These are phyloP conservation scores for Oncorhynchus gorbuscha DNA, from an alignment of 2,113 vertebrate genomes.

Conservation along the genomic window DNA sequence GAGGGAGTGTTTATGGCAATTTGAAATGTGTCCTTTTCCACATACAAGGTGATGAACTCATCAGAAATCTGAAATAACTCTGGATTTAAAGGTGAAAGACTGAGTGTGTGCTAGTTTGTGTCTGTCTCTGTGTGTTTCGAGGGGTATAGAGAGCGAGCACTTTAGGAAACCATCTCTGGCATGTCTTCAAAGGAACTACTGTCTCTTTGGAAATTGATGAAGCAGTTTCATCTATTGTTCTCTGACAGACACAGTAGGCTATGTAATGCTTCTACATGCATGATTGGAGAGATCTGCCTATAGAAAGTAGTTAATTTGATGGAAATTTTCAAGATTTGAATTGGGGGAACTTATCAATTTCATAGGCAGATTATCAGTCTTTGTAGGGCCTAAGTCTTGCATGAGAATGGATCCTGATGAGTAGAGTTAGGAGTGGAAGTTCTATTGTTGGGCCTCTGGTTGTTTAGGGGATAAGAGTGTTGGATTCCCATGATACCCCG, in stretches of 20 bases:
- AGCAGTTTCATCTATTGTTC: constrained; percentile 14
- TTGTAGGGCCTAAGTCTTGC: neutral
- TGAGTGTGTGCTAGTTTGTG: neutral
- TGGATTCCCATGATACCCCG: neutral
- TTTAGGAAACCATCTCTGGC: neutral
- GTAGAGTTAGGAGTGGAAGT: neutral
- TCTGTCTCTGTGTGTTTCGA: neutral
- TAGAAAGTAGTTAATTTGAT: constrained; percentile 1
- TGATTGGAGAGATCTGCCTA: neutral
- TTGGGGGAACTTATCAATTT: neutral
- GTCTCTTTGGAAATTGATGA: constrained; percentile 2
- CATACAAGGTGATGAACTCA: constrained; percentile 48
- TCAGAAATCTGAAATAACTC: constrained; percentile 33
- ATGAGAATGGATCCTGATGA: neutral
- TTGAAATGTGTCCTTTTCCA: constrained; percentile 27
- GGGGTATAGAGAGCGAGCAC: neutral
- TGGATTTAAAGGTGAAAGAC: neutral
- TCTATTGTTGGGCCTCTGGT: neutral
- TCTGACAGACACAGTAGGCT: neutral
- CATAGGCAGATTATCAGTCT: neutral
- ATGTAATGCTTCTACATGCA: neutral
- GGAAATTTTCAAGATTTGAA: neutral
- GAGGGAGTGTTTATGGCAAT: constrained; percentile 44
- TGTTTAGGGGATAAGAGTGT: constrained; percentile 2
- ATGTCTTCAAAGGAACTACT: constrained; percentile 14